phyloP scores from a whole-genome alignment of 2,888 invertebrate genomes.

The Cotesia congregata region DNA sequence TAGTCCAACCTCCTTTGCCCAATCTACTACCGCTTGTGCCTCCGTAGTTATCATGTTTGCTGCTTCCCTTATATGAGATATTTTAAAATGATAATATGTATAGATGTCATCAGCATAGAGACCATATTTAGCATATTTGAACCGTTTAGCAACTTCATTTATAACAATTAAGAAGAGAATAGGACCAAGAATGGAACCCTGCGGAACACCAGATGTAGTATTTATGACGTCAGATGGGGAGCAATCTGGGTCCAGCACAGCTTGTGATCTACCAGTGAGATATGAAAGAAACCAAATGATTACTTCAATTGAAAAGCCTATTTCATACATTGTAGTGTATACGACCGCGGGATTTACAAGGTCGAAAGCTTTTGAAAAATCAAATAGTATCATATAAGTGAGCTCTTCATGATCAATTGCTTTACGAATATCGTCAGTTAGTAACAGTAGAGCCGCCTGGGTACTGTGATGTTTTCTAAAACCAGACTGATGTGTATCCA shows the following conservation, averaged over 20 bases:
- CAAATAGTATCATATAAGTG: neutral
- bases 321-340: neutral
- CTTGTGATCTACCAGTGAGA: neutral
- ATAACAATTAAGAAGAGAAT: neutral
- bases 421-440: neutral
- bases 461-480: neutral
- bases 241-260: neutral
- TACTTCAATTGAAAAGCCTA: neutral
- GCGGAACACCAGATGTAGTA: neutral
- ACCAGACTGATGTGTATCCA: neutral
- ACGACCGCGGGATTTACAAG: neutral
- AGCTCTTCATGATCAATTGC: neutral
- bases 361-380: slow-evolving; percentile 1
- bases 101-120: neutral
- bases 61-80: neutral
- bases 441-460: neutral
- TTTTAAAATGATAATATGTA: neutral
- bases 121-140: neutral
- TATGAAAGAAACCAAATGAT: neutral
- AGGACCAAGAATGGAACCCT: neutral
- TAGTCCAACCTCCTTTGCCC: neutral
- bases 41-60: neutral
- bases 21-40: neutral
- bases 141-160: neutral
- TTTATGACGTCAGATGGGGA: neutral